These are phyloP conservation scores for Watsonalla cultraria DNA, from an alignment of 2,888 invertebrate genomes.

Conservation along the genomic window DNA sequence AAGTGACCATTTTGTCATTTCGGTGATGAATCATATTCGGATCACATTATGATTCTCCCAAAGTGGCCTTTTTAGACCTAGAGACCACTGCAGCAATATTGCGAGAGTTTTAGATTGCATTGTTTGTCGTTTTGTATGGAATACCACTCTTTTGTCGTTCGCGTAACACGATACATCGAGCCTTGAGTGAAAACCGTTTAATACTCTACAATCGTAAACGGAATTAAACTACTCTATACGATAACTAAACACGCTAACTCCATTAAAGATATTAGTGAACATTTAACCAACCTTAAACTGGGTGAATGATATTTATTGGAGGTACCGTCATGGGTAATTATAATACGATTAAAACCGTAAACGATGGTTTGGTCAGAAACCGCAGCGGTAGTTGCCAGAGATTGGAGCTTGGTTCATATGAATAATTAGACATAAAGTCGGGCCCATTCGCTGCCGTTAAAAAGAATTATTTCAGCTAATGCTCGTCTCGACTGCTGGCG, in stretches of 20 bases:
- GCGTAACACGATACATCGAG: background rate
- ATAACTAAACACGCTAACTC: too few species aligned
- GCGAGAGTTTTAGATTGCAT: background rate
- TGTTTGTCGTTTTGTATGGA: background rate
- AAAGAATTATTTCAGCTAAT: conserved; percentile 69
- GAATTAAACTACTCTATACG: too few species aligned
- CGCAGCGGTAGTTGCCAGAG: conserved; percentile 16
- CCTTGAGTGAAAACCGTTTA: too few species aligned
- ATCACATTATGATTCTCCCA: too few species aligned
- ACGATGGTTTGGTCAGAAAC: conserved; percentile 3
- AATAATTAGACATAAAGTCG: conserved; percentile 57
- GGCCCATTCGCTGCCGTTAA: conserved; percentile 52
- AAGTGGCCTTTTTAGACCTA: too few species aligned
- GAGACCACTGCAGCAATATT: background rate
- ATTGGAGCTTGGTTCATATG: conserved; percentile 37
- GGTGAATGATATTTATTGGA: background rate
- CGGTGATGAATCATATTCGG: too few species aligned
- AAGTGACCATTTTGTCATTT: too few species aligned
- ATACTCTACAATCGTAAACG: too few species aligned
- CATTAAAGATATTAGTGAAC: too few species aligned
- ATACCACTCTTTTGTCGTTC: background rate
- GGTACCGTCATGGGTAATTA: conserved; percentile 5
- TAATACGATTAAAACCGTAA: conserved; percentile 9
- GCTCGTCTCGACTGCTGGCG: conserved; percentile 63
- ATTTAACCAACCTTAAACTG: background rate